Evolutionary conservation across 2,113 vertebrate genomes (phyloP).

Genomic region (Protomyctophum bolini): DNA sequence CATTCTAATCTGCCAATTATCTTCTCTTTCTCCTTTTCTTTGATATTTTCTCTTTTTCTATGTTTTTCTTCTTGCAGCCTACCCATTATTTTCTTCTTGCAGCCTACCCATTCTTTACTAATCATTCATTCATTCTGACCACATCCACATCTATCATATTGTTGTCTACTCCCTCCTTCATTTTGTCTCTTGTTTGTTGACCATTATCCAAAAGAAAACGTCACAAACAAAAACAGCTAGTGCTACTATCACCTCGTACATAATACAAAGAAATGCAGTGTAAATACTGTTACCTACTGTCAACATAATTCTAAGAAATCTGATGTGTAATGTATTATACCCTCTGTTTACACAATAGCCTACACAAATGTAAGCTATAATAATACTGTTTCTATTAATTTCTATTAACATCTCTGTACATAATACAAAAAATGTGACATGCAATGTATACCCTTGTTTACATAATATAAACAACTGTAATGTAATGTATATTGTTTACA

Average conservation of each 20-base stretch:
- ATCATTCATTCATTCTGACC: slow-evolving; percentile 3
- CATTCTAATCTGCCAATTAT: no score
- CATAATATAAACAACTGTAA: no score
- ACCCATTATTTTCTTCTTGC: slow-evolving; percentile 32
- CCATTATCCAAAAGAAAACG: not conserved
- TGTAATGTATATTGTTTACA: no score
- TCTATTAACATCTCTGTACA: no score
- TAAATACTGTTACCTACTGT: no score
- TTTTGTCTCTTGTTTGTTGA: slow-evolving; percentile 12
- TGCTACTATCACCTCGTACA: no score
- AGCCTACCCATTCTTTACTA: slow-evolving; percentile 34
- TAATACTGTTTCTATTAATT: not conserved
- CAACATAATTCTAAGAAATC: no score
- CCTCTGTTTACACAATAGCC: no score
- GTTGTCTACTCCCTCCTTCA: not conserved
- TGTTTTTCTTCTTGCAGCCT: not conserved
- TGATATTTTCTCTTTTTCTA: not conserved
- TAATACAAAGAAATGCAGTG: no score
- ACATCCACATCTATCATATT: not conserved
- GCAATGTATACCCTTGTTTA: no score
- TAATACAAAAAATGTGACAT: no score
- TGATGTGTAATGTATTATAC: not conserved
- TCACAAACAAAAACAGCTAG: no score
- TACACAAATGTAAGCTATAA: not conserved
- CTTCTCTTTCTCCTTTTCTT: not conserved